Evolutionary conservation across 2,888 invertebrate genomes (phyloP).

Genomic region (Parthenolecanium corni): DNA sequence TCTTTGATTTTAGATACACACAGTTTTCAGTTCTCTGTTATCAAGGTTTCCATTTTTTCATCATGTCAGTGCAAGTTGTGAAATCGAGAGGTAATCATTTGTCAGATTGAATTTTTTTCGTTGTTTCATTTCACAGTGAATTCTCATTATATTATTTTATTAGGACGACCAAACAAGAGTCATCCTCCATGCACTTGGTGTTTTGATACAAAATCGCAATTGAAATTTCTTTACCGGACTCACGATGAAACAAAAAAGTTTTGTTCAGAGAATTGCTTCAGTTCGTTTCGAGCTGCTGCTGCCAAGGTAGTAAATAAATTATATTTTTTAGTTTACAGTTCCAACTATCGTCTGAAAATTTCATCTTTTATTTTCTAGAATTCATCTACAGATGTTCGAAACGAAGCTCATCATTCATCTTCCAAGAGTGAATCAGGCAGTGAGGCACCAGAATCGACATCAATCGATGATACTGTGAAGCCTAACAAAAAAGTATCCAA

Average conservation of each 20-base stretch:
- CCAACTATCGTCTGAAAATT: too few relatives aligned
- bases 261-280: conserved; percentile 78
- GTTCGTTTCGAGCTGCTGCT: conserved; percentile 70
- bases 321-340: too few relatives aligned
- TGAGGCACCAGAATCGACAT: too few relatives aligned
- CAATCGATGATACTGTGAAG: too few relatives aligned
- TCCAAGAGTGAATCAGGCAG: too few relatives aligned
- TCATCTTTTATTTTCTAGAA: too few relatives aligned
- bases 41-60: not conserved
- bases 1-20: too few relatives aligned
- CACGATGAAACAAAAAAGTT: conserved; percentile 84
- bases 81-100: conserved; percentile 8
- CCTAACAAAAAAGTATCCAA: not conserved
- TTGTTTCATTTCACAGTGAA: too few relatives aligned
- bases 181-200: conserved; percentile 69
- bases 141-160: too few relatives aligned
- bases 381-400: too few relatives aligned
- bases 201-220: conserved; percentile 64
- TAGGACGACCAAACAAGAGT: conserved; percentile 66
- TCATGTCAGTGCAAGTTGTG: conserved; percentile 3
- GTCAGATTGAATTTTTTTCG: not conserved
- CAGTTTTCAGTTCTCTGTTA: too few relatives aligned
- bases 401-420: too few relatives aligned
- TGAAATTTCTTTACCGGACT: conserved; percentile 76
- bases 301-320: conserved; percentile 27